Conservation (phyloP, 2,888 invertebrate species). For the Drosophila fulvimacula region DNA sequence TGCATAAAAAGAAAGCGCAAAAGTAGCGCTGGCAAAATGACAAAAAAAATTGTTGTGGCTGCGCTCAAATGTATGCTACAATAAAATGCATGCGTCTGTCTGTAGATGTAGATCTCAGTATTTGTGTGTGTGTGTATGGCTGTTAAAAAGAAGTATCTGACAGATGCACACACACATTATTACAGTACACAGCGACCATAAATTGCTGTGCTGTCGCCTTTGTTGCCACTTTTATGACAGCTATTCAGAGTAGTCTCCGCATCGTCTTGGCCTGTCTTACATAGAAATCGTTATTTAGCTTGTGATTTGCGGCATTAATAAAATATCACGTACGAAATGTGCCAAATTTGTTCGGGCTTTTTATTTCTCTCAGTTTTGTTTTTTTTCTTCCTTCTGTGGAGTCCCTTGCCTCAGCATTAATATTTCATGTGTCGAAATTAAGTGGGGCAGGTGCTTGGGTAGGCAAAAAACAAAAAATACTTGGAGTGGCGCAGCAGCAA, state of each 20-base stretch:
- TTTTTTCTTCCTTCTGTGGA: not conserved
- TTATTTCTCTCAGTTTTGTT: constrained; percentile 1
- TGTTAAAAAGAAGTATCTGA: constrained; percentile 22
- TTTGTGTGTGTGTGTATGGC: constrained; percentile 1
- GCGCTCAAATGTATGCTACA: constrained; percentile 49
- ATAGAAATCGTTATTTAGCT: constrained; percentile 52
- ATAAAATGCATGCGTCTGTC: constrained; percentile 27
- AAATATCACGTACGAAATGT: constrained; percentile 57
- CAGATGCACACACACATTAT: constrained; percentile 35
- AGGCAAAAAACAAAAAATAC: not conserved
- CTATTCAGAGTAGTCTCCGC: constrained; percentile 13
- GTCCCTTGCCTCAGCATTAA: constrained; percentile 21
- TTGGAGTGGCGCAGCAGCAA: not conserved
- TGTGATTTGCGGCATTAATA: constrained; percentile 63
- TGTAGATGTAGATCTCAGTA: not conserved
- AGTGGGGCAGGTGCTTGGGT: constrained; percentile 1
- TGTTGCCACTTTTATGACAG: constrained; percentile 32
- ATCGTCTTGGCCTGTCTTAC: constrained; percentile 19
- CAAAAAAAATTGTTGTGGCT: constrained; percentile 42
- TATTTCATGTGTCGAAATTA: constrained; percentile 30
- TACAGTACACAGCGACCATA: constrained; percentile 13
- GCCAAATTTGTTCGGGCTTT: constrained; percentile 12
- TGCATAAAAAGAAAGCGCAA: constrained; percentile 8
- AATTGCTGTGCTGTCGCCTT: constrained; percentile 20
- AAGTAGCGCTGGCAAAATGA: constrained; percentile 56